Evolutionary conservation across 2,888 invertebrate species (phyloP), one percentile per base, ranked within the genome.

Genomic region (Aleiodes alternator): DNA sequence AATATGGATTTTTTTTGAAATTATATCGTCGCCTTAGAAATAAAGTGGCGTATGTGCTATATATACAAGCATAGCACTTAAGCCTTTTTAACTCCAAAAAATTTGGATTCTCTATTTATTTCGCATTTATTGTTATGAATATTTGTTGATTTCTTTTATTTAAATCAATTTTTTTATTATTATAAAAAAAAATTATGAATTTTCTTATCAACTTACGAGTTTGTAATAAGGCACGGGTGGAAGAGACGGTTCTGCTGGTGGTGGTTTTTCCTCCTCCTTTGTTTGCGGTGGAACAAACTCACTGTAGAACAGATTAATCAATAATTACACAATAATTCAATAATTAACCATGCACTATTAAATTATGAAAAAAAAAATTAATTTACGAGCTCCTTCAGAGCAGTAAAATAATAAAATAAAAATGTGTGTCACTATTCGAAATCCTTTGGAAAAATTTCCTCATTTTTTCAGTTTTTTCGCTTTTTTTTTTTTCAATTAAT

Each of bases 221-320:
- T 83, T 86, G 78, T 83, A 83, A 79, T 88, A 88, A 85, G 88
- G 84, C 84, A 88, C 87, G 70, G 88, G 86, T 72, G 85, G 86
- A 75, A 87, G 75, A 64, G 74, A 38, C 31, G 82, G 82, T 64
- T 80, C 74, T 79, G 81, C 73, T 53, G 84, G 75, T 48, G 78
- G 81, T 73, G 83, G 82, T 66, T 83, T 84, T 76, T 87, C 86
- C 71, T 86, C 84, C 85, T 88, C 86, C 83, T 88, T 88, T 79
- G 83, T 85, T 81, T 88, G 86, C 80, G 88, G 86, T 81, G 87
- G 85, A 73, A 87, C 86, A 82, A 88, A 88, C 84, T 88, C 88
- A 84, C 88, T 88, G 85, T 81, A 77, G 84, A 23, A 85, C 88
- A 88, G 77, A 82, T 50, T 68, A 51, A 68, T 31, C 4, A 14